Evolutionary conservation across 2,113 vertebrate species (phyloP), one percentile per base, ranked within the genome.

Genomic region (Athene cunicularia): DNA sequence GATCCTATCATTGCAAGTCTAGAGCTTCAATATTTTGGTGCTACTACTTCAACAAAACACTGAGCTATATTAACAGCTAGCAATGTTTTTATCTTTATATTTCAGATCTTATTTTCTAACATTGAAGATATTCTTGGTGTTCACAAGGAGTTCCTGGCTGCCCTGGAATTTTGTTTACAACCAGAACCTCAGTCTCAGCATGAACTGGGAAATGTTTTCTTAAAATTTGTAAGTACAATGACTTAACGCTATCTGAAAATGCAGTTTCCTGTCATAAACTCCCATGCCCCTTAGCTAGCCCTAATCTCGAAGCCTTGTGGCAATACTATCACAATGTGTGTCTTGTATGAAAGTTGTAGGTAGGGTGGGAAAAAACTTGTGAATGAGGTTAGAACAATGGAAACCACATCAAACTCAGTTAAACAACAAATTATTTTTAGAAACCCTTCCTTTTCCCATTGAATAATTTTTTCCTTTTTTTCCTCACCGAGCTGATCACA

Each of bases 51-150:
- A 83, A 52, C 23, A 52, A 43, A 70, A 39, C 18, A 12, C 11
- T 50, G 7, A 27, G 14, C 5, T 87, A 6, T 72, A 30, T 72
- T 92, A 66, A 83, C 35, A 83, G 67, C 53, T 75, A 62, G 20
- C 41, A 47, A 16, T 52, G 59, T 56, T 71, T 66, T 93, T 92
- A 45, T 30, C 62, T 82, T 93, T 80, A 26, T 80, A 70, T 95
- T 68, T 26, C 97, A 99, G 99, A 98, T 99, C 97, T 98, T 99
- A 93, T 99, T 99, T 98, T 99, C 99, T 56, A 99, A 99, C 97
- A 99, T 99, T 0, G 99, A 99, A 98, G 99, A 99, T 91, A 99
- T 99, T 98, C 98, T 99, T 97, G 98, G 99, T 60, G 98, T 99
- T 88, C 99, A 99, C 97, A 98, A 98, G 95, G 98, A 99, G 93